Evolutionary conservation across 2,797 vertebrate species (phyloP).

Genomic region (Trematomus bernacchii): DNA sequence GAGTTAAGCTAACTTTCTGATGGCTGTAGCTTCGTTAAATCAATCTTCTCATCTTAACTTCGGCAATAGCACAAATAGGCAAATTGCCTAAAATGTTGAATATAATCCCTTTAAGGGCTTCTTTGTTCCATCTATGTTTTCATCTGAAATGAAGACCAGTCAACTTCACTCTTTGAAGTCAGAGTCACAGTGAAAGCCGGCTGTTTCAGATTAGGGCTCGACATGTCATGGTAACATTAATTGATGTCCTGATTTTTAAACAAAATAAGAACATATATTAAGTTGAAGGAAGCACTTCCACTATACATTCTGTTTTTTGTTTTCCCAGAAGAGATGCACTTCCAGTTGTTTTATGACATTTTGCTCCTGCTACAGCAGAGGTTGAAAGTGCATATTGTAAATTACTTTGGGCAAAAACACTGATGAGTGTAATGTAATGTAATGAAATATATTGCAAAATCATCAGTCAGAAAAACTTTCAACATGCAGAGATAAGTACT

Average conservation of each 20-base stretch:
- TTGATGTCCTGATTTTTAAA: neutral
- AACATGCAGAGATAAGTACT: constrained; percentile 50
- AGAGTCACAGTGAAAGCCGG: neutral
- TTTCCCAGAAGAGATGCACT: constrained; percentile 3
- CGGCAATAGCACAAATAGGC: neutral
- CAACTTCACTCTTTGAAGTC: neutral
- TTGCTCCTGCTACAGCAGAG: neutral
- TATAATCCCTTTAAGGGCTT: neutral
- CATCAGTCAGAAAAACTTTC: constrained; percentile 38
- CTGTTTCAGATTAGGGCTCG: neutral
- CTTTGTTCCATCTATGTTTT: neutral
- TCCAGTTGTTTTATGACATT: neutral
- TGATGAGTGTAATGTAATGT: constrained; percentile 31
- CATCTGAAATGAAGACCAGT: neutral
- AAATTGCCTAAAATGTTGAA: neutral
- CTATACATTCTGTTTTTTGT: neutral
- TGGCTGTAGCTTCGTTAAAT: neutral
- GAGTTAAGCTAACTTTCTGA: neutral
- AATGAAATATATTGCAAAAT: constrained; percentile 48
- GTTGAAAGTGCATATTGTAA: constrained; percentile 3
- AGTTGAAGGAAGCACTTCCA: neutral
- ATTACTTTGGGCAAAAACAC: constrained; percentile 10
- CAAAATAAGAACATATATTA: constrained; percentile 2
- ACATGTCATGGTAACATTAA: neutral
- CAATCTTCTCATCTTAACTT: neutral